Evolutionary conservation across 2,888 invertebrate species (phyloP).

Genomic region (Ornithoptera alexandrae): DNA sequence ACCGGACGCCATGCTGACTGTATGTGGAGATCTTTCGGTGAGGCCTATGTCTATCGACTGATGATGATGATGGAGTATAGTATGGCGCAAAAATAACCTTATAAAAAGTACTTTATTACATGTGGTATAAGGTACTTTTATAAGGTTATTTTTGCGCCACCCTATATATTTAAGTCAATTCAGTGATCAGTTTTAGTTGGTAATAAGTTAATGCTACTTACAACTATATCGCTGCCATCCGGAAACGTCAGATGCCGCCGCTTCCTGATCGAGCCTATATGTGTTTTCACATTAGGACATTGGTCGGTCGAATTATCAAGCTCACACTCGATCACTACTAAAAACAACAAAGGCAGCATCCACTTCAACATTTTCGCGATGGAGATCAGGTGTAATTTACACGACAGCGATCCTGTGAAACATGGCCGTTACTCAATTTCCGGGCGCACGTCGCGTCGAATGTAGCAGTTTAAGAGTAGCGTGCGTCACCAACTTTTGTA

Average conservation of each 20-base stretch:
- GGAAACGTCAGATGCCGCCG: constrained; percentile 64
- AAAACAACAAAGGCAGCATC: constrained; percentile 23
- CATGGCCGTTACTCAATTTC: constrained; percentile 21
- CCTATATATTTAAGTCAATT: too few relatives aligned
- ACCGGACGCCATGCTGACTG: too few relatives aligned
- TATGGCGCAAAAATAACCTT: too few relatives aligned
- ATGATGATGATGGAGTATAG: too few relatives aligned
- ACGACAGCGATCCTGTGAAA: constrained; percentile 30
- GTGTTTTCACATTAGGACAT: constrained; percentile 61
- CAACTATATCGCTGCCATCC: constrained; percentile 55
- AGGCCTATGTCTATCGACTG: too few relatives aligned
- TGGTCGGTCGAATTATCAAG: constrained; percentile 35
- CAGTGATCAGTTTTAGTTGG: too few relatives aligned
- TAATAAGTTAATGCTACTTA: constrained; percentile 43
- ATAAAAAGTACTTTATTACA: too few relatives aligned
- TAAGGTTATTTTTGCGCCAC: too few relatives aligned
- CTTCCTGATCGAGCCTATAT: constrained; percentile 52
- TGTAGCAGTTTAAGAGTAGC: background rate
- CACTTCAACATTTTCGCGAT: constrained; percentile 11
- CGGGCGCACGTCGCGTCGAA: constrained; percentile 4
- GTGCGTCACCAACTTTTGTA: constrained; percentile 4
- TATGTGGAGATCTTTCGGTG: too few relatives aligned
- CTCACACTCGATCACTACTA: constrained; percentile 40
- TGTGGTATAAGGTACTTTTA: too few relatives aligned
- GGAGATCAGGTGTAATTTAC: background rate